A percentile compares a stretch with the other conserved stretches of the same genome.
Evolutionary conservation across 2,797 vertebrate species (phyloP).

Genomic region (Ataeniobius toweri): DNA sequence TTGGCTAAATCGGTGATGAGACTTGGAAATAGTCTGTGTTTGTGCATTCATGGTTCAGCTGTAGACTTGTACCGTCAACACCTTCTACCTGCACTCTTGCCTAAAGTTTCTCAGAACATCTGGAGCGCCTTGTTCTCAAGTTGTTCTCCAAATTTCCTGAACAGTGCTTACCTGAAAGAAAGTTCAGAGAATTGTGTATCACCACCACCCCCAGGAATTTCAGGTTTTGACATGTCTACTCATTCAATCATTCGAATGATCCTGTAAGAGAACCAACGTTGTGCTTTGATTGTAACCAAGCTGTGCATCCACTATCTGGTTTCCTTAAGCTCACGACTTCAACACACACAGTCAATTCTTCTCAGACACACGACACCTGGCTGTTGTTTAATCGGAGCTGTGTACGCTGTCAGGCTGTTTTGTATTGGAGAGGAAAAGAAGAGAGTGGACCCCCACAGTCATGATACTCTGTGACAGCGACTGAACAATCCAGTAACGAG

Average conservation of each 20-base stretch:
- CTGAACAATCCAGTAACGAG: slow-evolving; percentile 33
- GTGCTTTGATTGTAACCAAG: slow-evolving; percentile 1
- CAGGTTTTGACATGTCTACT: slow-evolving; percentile 31
- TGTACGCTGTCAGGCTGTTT: slow-evolving; percentile 48
- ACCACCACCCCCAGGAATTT: slow-evolving; percentile 19
- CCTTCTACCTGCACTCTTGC: not conserved
- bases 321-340: slow-evolving; percentile 13
- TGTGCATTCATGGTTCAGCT: not conserved
- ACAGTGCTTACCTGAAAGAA: slow-evolving; percentile 17
- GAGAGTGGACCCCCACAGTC: slow-evolving; percentile 55
- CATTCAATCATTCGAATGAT: slow-evolving; percentile 19
- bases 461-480: slow-evolving; percentile 42
- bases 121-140: not conserved
- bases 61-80: not conserved
- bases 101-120: not conserved
- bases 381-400: slow-evolving; percentile 49
- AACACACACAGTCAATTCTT: not conserved
- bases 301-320: slow-evolving; percentile 14
- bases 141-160: not conserved
- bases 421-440: slow-evolving; percentile 53
- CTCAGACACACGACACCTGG: slow-evolving; percentile 33
- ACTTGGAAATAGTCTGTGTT: not conserved
- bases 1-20: not conserved
- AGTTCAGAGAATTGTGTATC: slow-evolving; percentile 32
- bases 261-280: slow-evolving; percentile 5